Base-by-base conservation (phyloP, 2,797 vertebrate species). In the Xenentodon cancila region DNA sequence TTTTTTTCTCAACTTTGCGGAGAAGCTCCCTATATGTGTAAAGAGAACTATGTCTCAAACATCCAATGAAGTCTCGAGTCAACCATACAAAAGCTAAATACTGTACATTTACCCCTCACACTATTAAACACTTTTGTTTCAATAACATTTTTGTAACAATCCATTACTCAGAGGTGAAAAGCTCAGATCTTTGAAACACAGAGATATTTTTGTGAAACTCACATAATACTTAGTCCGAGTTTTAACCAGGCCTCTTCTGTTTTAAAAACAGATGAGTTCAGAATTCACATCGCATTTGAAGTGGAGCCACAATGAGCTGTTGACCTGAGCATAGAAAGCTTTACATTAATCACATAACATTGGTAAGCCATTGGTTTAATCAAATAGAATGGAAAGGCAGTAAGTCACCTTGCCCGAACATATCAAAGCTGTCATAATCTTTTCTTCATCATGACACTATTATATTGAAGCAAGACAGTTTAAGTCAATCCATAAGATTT, bases 311-410 rank as follows among this genome's bases (percentile, higher is more conserved):
- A 79, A 88, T 95, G 95, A 97, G 95, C 94, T 93, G 95, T 97
- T 96, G 95, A 97, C 97, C 97, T 99, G 97, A 99, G 97, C 97
- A 96, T 96, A 98, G 96, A 98, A 97, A 96, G 97, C 96, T 96
- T 97, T 96, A 96, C 95, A 97, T 95, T 96, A 94, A 96, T 96
- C 95, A 93, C 94, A 90, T 94, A 92, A 95, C 95, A 97, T 98
- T 95, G 95, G 95, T 96, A 96, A 98, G 96, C 96, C 95, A 96
- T 98, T 97, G 96, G 95, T 97, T 96, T 92, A 92, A 89, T 92
- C 82, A 88, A 89, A 88, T 85, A 88, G 85, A 87, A 88, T 53
- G 67, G 87, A 89, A 91, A 91, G 91, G 89, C 88, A 92, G 85
- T 90, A 84, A 77, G 78, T 88, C 77, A 81, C 87, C 85, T 91